phyloP scores from a whole-genome alignment of 2,888 invertebrate species.

The Hyposoter didymator region DNA sequence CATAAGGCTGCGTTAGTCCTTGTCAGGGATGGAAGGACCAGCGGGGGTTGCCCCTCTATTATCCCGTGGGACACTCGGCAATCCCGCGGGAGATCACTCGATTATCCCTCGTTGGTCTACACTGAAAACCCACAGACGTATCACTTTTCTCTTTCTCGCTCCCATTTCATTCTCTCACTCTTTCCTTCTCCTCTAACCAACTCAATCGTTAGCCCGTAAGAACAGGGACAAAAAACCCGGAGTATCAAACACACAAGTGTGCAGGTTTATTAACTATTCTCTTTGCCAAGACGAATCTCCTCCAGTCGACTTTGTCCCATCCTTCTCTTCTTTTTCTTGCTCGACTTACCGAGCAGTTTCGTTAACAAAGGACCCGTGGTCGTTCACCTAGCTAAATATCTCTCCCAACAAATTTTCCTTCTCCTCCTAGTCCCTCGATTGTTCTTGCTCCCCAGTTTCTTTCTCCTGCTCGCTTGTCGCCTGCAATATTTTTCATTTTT shows the following conservation, averaged over 20 bases:
- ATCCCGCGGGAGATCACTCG: conserved; percentile 79
- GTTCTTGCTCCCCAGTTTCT: conserved; percentile 72
- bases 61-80: conserved; percentile 65
- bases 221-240: conserved; percentile 69
- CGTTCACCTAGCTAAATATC: conserved; percentile 65
- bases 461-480: background rate
- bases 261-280: conserved; percentile 80
- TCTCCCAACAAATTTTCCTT: conserved; percentile 44
- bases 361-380: conserved; percentile 58
- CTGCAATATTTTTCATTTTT: conserved; percentile 72
- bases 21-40: conserved; percentile 50
- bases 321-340: conserved; percentile 16
- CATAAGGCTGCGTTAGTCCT: conserved; percentile 73
- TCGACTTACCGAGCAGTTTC: conserved; percentile 52
- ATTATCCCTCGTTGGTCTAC: conserved; percentile 76
- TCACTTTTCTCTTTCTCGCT: conserved; percentile 6
- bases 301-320: conserved; percentile 22
- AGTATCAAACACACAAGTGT: conserved; percentile 42
- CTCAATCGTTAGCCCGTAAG: conserved; percentile 27
- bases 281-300: conserved; percentile 75
- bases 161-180: background rate
- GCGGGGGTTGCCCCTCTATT: conserved; percentile 60
- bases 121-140: conserved; percentile 71
- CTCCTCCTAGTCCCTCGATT: background rate
- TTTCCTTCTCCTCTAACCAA: conserved; percentile 4